phyloP scores from a whole-genome alignment of 2,113 vertebrate species.

The Etheostoma spectabile region DNA sequence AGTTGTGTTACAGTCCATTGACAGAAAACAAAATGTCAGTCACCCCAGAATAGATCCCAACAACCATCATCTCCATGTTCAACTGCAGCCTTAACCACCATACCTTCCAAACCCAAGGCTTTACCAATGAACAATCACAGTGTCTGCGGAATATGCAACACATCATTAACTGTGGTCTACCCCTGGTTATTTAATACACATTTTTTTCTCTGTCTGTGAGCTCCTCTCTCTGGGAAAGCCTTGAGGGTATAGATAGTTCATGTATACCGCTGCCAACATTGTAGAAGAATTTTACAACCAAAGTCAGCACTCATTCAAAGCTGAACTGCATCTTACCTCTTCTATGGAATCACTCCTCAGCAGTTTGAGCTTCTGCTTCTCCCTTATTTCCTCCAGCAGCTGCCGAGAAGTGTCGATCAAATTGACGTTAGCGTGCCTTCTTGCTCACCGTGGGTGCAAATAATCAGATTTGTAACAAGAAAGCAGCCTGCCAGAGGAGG shows the following conservation, averaged over 20 bases:
- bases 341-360: conserved; percentile 20
- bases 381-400: conserved; percentile 28
- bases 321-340: conserved; percentile 68
- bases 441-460: conserved; percentile 55
- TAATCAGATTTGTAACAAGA: conserved; percentile 69
- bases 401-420: conserved; percentile 48
- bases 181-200: conserved; percentile 67
- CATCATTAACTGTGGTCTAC: conserved; percentile 70
- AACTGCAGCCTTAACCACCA: conserved; percentile 56
- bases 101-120: conserved; percentile 57
- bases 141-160: conserved; percentile 69
- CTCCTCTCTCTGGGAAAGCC: conserved; percentile 49
- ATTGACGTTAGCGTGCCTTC: conserved; percentile 32
- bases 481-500: conserved; percentile 53
- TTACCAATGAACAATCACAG: conserved; percentile 59
- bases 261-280: conserved; percentile 40
- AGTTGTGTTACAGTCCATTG: conserved; percentile 58
- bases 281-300: conserved; percentile 35
- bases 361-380: conserved; percentile 30
- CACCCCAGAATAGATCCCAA: conserved; percentile 53
- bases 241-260: conserved; percentile 52
- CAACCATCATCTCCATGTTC: conserved; percentile 52
- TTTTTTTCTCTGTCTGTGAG: conserved; percentile 37
- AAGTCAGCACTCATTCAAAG: conserved; percentile 47
- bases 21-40: conserved; percentile 63